These are phyloP conservation scores for Geotrupes spiniger DNA, from an alignment of 2,888 invertebrate genomes.

Conservation along the genomic window DNA sequence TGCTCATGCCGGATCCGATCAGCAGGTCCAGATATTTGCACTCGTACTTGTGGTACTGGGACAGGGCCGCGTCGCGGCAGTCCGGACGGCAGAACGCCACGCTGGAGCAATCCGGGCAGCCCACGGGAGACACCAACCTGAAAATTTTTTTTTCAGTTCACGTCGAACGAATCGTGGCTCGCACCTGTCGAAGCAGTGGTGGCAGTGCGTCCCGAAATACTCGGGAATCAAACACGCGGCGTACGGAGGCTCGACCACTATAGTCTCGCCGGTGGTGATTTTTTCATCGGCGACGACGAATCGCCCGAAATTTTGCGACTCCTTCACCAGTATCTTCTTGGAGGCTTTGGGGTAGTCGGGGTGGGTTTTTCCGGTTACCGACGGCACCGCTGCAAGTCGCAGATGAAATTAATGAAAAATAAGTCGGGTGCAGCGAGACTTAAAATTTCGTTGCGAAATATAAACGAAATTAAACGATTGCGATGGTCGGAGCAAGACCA, in stretches of 20 bases:
- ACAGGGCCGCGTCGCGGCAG: conserved; percentile 64
- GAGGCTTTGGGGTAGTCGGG: conserved; percentile 57
- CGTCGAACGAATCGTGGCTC: background rate
- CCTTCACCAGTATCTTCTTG: conserved; percentile 58
- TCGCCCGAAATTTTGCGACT: conserved; percentile 63
- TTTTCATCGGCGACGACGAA: conserved; percentile 63
- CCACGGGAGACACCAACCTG: conserved; percentile 64
- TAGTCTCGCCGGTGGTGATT: conserved; percentile 67
- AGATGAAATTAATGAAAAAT: too few relatives aligned
- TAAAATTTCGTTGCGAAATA: too few relatives aligned
- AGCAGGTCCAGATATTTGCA: conserved; percentile 72
- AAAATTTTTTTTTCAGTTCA: conserved; percentile 21
- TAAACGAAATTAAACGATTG: too few relatives aligned
- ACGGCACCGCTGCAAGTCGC: conserved; percentile 23
- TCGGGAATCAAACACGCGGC: conserved; percentile 72
- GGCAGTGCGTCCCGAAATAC: conserved; percentile 75
- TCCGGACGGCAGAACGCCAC: conserved; percentile 71
- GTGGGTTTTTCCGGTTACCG: conserved; percentile 18
- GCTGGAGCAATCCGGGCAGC: conserved; percentile 71
- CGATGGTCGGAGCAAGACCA: too few relatives aligned
- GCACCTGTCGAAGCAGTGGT: conserved; percentile 77
- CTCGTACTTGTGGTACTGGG: conserved; percentile 71
- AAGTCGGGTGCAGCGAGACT: too few relatives aligned
- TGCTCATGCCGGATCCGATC: conserved; percentile 76
- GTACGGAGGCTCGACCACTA: conserved; percentile 70